Conservation (phyloP, 2,888 invertebrate genomes). For the Mesochorus sp. region DNA sequence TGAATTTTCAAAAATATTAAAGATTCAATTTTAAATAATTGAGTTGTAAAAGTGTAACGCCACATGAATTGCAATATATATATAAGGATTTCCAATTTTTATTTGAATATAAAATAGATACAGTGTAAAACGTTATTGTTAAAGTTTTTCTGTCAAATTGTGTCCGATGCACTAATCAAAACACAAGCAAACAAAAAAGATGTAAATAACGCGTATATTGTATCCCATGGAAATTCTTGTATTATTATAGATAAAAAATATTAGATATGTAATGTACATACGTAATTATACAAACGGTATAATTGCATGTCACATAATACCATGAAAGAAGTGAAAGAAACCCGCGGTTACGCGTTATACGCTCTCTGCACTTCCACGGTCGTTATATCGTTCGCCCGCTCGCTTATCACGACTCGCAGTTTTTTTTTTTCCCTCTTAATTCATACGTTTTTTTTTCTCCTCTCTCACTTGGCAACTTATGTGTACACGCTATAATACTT, state of each 20-base stretch:
- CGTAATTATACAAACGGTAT: not conserved
- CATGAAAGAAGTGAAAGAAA: slow-evolving; percentile 44
- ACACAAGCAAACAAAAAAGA: too few relatives aligned
- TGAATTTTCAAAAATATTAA: too few relatives aligned
- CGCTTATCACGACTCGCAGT: slow-evolving; percentile 35
- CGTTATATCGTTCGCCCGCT: slow-evolving; percentile 24
- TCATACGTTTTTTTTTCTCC: slow-evolving; percentile 9
- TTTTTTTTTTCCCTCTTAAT: slow-evolving; percentile 26
- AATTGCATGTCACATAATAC: slow-evolving; percentile 33
- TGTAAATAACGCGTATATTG: too few relatives aligned
- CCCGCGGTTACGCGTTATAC: slow-evolving; percentile 16
- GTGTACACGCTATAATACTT: not conserved
- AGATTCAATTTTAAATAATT: too few relatives aligned
- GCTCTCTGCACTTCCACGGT: slow-evolving; percentile 34
- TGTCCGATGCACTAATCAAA: too few relatives aligned
- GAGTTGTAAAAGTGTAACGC: too few relatives aligned
- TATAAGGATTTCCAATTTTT: too few relatives aligned
- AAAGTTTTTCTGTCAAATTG: too few relatives aligned
- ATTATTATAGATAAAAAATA: not conserved
- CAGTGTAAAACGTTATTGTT: too few relatives aligned
- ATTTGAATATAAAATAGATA: too few relatives aligned
- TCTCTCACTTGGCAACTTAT: slow-evolving; percentile 6
- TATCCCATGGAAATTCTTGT: too few relatives aligned
- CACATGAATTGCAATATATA: too few relatives aligned
- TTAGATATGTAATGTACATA: not conserved